phyloP scores from a whole-genome alignment of 92 coral and sea anemone species.

The Zoanthus gigantus region DNA sequence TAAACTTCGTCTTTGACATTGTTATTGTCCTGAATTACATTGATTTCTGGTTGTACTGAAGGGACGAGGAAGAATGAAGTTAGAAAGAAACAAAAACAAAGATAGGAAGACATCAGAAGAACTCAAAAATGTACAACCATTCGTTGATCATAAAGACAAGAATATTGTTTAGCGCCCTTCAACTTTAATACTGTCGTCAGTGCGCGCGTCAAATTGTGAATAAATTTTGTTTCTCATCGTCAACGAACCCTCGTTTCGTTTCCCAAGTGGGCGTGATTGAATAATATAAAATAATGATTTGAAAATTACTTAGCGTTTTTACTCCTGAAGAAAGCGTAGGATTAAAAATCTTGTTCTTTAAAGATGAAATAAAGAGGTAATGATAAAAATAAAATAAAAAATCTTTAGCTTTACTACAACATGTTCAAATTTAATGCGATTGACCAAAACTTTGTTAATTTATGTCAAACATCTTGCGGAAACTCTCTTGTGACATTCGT shows the following conservation, averaged over 20 bases:
- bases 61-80: slow-evolving; percentile 39
- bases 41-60: slow-evolving; percentile 14
- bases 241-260: neutral
- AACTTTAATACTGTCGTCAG: neutral
- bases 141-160: neutral
- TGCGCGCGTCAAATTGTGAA: slow-evolving; percentile 53
- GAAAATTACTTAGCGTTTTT: neutral
- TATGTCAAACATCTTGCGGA: neutral
- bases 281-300: neutral
- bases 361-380: neutral
- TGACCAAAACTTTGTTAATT: neutral
- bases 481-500: neutral
- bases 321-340: neutral
- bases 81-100: slow-evolving; percentile 47
- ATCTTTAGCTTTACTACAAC: neutral
- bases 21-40: slow-evolving; percentile 13
- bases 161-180: neutral
- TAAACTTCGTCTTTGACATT: slow-evolving; percentile 37
- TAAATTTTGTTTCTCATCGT: slow-evolving; percentile 41
- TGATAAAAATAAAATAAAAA: neutral
- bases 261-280: slow-evolving; percentile 5
- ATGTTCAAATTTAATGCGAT: neutral
- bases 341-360: neutral
- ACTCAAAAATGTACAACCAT: slow-evolving; percentile 4
- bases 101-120: slow-evolving; percentile 54